Evolutionary conservation across 2,888 invertebrate species (phyloP), one percentile per base, ranked within the genome.

Genomic region (Microdon myrmicae): DNA sequence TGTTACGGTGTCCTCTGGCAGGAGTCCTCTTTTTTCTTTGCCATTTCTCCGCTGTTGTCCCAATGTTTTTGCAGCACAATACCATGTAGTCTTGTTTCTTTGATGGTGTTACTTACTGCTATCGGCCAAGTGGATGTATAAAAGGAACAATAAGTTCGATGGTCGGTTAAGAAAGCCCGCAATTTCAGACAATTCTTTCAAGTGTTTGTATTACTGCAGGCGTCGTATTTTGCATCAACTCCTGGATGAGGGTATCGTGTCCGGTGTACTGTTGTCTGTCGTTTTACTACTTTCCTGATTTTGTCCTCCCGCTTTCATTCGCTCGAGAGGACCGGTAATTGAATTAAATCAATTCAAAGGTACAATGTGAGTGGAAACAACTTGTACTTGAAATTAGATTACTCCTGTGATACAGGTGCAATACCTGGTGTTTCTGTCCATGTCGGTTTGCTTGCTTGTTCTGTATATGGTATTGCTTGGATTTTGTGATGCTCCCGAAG

Each of bases 311-410:
- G 49, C n/a, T n/a, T n/a, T n/a, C n/a, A n/a, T n/a, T n/a, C n/a
- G n/a, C 64, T 67, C 49, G 48, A 43, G 53, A 44, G n/a, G n/a
- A 54, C 47, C 58, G 58, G 68, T 69, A 68, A 70, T 70, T 70
- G 69, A 70, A 70, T 70, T 70, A 70, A 70, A 70, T 70, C 69
- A 70, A 70, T 70, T 69, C 68, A 49, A 70, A 64, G 68, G 66
- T 64, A 59, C 53, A 49, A 60, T 68, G 68, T 58, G 67, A 70
- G 66, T 70, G 69, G 68, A 68, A 70, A 69, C 68, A 70, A 68
- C 69, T 69, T 70, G 69, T 70, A 67, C 64, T 68, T 69, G 67
- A 70, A 70, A 70, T 70, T 70, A 70, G 69, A 70, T 70, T 70
- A 70, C 68, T 70, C 64, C 68, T 67, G 68, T 68, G 69, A 70